A percentile compares a stretch with the other conserved stretches of the same genome.
Conservation (phyloP, 2,888 invertebrate species). For the Trimorus sp. region DNA sequence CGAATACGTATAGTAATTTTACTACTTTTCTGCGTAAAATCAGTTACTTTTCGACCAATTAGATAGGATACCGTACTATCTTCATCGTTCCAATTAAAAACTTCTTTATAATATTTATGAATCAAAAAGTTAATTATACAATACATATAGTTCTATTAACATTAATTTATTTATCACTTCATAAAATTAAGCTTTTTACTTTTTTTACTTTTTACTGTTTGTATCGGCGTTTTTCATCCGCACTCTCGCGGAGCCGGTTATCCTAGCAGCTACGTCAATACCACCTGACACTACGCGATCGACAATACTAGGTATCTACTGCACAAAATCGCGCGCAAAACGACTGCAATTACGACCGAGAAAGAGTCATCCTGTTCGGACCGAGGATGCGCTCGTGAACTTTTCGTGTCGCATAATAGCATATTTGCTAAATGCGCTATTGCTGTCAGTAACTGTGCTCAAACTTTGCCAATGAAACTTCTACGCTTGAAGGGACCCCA, state of each 20-base stretch:
- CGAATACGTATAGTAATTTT: too few species aligned
- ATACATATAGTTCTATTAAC: too few species aligned
- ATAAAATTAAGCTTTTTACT: too few species aligned
- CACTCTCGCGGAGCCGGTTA: constrained; percentile 46
- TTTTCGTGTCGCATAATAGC: constrained; percentile 49
- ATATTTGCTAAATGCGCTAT: constrained; percentile 54
- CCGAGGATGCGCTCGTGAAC: constrained; percentile 40
- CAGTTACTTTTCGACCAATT: too few species aligned
- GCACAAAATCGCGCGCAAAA: constrained; percentile 48
- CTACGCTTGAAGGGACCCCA: constrained; percentile 35
- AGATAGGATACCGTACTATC: too few species aligned
- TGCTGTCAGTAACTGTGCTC: constrained; percentile 48
- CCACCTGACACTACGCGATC: constrained; percentile 55
- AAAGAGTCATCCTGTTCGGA: constrained; percentile 25
- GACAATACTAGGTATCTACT: constrained; percentile 59
- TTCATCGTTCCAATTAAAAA: too few species aligned
- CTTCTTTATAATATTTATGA: too few species aligned
- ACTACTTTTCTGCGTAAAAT: too few species aligned
- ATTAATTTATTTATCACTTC: too few species aligned
- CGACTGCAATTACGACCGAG: constrained; percentile 39
- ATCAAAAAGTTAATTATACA: too few species aligned
- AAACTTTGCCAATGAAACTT: constrained; percentile 56
- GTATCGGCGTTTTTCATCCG: constrained; percentile 38
- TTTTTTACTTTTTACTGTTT: too few species aligned
- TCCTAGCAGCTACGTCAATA: constrained; percentile 60